A percentile compares a stretch with the other conserved stretches of the same genome.
Evolutionary conservation across 2,888 invertebrate species (phyloP).

Genomic region (Cyrtodaria siliqua): DNA sequence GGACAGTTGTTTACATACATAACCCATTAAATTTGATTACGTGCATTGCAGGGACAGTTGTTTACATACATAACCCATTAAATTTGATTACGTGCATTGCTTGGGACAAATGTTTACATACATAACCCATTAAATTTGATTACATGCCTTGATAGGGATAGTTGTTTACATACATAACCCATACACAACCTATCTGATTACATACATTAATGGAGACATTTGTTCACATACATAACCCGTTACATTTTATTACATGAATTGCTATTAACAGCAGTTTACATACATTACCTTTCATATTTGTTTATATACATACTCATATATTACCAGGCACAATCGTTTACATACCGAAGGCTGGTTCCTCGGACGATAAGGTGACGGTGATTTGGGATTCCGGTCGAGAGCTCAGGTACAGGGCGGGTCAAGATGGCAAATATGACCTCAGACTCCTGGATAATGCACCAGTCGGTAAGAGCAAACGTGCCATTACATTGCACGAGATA

Average conservation of each 20-base stretch:
- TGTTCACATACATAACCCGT: neutral
- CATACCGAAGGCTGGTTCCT: conserved; percentile 57
- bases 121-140: no score
- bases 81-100: no score
- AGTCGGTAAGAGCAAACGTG: conserved; percentile 87
- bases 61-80: no score
- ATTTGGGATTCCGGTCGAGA: conserved; percentile 73
- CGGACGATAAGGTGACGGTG: conserved; percentile 62
- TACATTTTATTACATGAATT: conserved; percentile 5
- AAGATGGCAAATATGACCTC: conserved; percentile 90
- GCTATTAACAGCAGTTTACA: conserved; percentile 1
- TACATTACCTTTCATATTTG: neutral
- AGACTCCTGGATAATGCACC: conserved; percentile 93
- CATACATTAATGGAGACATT: no score
- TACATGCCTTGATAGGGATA: no score
- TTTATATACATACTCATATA: neutral
- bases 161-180: no score
- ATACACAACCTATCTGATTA: no score
- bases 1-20: no score
- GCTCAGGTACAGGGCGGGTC: conserved; percentile 87
- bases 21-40: no score
- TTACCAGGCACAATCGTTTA: conserved; percentile 55
- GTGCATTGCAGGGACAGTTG: no score
- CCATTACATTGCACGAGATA: no score
- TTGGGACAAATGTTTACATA: no score